phyloP scores from a whole-genome alignment of 2,797 vertebrate genomes.

The Dryobates pubescens region DNA sequence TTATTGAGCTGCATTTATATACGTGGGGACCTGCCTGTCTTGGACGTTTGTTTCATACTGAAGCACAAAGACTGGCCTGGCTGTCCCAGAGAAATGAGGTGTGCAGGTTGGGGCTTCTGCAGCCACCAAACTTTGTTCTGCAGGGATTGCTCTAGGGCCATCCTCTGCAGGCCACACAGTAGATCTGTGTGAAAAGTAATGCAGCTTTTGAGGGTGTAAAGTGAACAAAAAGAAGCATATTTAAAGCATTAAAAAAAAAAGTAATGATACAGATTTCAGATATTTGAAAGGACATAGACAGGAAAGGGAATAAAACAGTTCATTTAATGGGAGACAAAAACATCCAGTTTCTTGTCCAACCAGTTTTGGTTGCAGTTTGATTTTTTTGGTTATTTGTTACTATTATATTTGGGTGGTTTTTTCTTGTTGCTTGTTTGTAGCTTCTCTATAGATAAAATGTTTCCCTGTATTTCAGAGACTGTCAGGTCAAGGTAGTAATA shows the following conservation, averaged over 20 bases:
- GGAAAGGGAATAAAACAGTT: not conserved
- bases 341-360: not conserved
- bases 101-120: not conserved
- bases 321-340: not conserved
- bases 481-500: not conserved
- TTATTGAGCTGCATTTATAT: constrained; percentile 65
- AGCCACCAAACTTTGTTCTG: not conserved
- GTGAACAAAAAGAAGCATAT: not conserved
- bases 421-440: not conserved
- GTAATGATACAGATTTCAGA: not conserved
- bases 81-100: not conserved
- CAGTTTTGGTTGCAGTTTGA: not conserved
- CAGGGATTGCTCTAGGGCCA: not conserved
- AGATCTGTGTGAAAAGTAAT: not conserved
- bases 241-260: not conserved
- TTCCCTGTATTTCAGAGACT: not conserved
- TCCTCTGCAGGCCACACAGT: not conserved
- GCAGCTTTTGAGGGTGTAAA: not conserved
- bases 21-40: constrained; percentile 41
- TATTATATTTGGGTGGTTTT: not conserved
- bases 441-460: not conserved
- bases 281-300: not conserved
- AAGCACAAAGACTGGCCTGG: constrained; percentile 10
- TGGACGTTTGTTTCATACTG: constrained; percentile 17
- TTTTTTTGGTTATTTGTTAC: not conserved